Percentiles rank a stretch among this genome's conserved stretches.
phyloP scores from a whole-genome alignment of 2,113 vertebrate genomes.

The Macaca nemestrina region DNA sequence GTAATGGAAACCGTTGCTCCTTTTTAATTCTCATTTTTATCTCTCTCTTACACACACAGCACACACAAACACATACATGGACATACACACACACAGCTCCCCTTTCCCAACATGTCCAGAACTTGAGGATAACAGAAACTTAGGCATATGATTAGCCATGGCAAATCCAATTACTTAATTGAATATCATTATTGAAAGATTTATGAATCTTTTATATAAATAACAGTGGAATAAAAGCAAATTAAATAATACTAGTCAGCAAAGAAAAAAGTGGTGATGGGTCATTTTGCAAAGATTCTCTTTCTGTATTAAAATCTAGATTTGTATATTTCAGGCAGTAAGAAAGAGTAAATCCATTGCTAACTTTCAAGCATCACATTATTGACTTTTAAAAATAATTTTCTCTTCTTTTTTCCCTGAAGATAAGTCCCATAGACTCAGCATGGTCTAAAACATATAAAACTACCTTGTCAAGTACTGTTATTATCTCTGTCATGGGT shows the following conservation, averaged over 20 bases:
- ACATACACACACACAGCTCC: not conserved
- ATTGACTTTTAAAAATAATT: conserved; percentile 7
- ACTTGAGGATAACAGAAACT: conserved; percentile 57
- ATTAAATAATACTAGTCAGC: conserved; percentile 53
- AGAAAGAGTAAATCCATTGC: not conserved
- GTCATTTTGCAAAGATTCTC: not conserved
- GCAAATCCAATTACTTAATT: conserved; percentile 69
- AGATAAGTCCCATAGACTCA: not conserved
- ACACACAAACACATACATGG: conserved; percentile 39
- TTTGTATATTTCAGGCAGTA: not conserved
- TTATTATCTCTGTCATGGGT: conserved; percentile 1
- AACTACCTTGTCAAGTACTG: not conserved
- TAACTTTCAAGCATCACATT: not conserved
- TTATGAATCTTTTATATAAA: conserved; percentile 51
- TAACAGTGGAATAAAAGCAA: conserved; percentile 53
- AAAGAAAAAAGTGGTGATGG: conserved; percentile 40
- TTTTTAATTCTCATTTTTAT: not conserved
- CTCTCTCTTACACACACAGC: not conserved
- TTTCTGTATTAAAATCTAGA: conserved; percentile 30
- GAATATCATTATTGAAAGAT: conserved; percentile 61
- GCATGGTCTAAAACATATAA: not conserved
- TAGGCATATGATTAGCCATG: conserved; percentile 32
- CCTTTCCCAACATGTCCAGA: conserved; percentile 56
- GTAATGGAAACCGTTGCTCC: not conserved
- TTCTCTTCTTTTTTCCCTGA: not conserved